Conservation (phyloP, 2,888 invertebrate species). For the Oligia fasciuncula region DNA sequence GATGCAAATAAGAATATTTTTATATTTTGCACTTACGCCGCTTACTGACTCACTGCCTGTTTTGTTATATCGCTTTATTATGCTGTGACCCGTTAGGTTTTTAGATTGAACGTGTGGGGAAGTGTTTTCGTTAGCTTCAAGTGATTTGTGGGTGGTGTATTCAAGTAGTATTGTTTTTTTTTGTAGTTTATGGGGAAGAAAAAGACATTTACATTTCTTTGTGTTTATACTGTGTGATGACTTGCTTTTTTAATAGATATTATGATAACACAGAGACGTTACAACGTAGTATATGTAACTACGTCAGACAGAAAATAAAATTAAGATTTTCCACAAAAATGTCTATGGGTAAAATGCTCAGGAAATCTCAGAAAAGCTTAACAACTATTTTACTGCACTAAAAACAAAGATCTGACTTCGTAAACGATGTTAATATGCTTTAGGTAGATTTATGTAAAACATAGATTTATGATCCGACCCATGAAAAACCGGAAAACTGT, state of each 20-base stretch:
- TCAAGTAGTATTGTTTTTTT: slow-evolving; percentile 25
- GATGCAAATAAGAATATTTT: slow-evolving; percentile 65
- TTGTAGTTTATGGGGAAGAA: background rate
- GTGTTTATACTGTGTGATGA: background rate
- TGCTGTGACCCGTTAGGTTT: slow-evolving; percentile 54
- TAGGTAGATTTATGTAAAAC: background rate
- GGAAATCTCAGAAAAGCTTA: background rate
- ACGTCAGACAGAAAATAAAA: background rate
- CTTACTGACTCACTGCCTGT: slow-evolving; percentile 41
- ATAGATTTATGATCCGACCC: slow-evolving; percentile 19
- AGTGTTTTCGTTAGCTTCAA: slow-evolving; percentile 39
- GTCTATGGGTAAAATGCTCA: background rate
- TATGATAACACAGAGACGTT: background rate
- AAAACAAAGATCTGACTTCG: background rate
- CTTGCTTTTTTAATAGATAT: background rate
- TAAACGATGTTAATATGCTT: background rate
- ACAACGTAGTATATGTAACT: background rate
- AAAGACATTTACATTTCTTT: background rate
- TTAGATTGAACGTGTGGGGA: slow-evolving; percentile 46
- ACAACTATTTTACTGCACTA: background rate
- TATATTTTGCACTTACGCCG: slow-evolving; percentile 61
- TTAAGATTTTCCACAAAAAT: background rate
- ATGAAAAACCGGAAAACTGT: slow-evolving; percentile 33
- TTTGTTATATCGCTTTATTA: slow-evolving; percentile 60
- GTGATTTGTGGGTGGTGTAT: slow-evolving; percentile 48